These are phyloP conservation scores for Myiozetetes cayanensis DNA, from an alignment of 2,113 vertebrate genomes.

Conservation along the genomic window DNA sequence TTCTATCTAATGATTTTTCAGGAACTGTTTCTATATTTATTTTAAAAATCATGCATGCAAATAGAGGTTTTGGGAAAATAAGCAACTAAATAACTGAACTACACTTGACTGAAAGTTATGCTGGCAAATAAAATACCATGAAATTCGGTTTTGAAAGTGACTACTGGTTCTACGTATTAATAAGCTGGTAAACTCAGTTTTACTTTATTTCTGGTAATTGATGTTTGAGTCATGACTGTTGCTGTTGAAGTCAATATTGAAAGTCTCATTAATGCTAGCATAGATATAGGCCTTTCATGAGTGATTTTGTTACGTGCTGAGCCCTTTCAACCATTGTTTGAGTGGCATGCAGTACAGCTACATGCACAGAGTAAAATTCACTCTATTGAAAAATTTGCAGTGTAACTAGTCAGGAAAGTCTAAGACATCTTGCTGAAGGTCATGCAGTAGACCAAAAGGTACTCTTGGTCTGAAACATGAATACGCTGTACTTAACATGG, in stretches of 20 bases:
- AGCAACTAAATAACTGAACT: background rate
- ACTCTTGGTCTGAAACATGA: background rate
- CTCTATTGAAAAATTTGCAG: background rate
- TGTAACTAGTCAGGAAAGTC: background rate
- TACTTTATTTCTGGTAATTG: background rate
- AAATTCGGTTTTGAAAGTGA: background rate
- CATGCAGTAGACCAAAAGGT: background rate
- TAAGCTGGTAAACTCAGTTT: background rate
- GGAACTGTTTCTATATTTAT: background rate
- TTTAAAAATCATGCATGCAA: background rate
- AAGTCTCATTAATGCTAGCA: background rate
- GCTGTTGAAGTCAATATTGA: background rate
- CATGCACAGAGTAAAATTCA: background rate
- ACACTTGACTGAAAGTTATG: background rate
- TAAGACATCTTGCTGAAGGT: background rate
- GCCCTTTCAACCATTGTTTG: background rate
- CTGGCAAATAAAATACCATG: background rate
- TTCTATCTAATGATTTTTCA: background rate
- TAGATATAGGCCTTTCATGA: background rate
- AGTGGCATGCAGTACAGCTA: background rate
- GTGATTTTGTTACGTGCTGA: fast-evolving
- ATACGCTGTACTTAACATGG: background rate
- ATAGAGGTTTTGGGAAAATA: background rate
- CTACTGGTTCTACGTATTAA: background rate
- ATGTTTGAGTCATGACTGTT: background rate